Conservation (phyloP, 2,113 vertebrate species). For the Thunnus thynnus region DNA sequence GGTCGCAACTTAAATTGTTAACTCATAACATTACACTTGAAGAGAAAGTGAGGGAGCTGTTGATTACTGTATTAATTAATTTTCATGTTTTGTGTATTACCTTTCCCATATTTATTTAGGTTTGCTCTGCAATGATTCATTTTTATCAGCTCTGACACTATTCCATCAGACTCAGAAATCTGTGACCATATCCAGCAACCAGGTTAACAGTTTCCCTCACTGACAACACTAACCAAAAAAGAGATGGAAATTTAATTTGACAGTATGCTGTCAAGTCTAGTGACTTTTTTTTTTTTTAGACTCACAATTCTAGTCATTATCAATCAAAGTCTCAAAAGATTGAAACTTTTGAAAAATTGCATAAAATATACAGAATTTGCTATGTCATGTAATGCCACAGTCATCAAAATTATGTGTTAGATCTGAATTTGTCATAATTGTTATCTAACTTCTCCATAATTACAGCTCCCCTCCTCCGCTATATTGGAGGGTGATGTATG, state of each 20-base stretch:
- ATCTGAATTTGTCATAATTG: no score
- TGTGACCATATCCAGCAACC: slow-evolving; percentile 76
- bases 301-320: no score
- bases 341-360: no score
- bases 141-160: slow-evolving; percentile 78
- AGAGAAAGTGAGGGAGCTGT: not conserved
- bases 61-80: not conserved
- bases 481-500: slow-evolving; percentile 80
- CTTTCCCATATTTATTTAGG: slow-evolving; percentile 66
- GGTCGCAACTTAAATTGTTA: not conserved
- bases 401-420: no score
- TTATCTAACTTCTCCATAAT: not conserved
- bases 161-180: slow-evolving; percentile 87
- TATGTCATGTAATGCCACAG: no score
- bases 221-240: not conserved
- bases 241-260: not conserved
- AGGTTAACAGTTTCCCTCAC: slow-evolving; percentile 56
- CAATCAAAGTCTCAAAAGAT: no score
- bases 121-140: slow-evolving; percentile 87
- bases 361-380: no score
- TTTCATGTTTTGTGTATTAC: not conserved
- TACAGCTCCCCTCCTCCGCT: slow-evolving; percentile 80
- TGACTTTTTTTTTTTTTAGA: no score
- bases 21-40: not conserved
- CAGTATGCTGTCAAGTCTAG: no score